phyloP scores from a whole-genome alignment of 2,113 vertebrate species.

The Emydocephalus ijimae region DNA sequence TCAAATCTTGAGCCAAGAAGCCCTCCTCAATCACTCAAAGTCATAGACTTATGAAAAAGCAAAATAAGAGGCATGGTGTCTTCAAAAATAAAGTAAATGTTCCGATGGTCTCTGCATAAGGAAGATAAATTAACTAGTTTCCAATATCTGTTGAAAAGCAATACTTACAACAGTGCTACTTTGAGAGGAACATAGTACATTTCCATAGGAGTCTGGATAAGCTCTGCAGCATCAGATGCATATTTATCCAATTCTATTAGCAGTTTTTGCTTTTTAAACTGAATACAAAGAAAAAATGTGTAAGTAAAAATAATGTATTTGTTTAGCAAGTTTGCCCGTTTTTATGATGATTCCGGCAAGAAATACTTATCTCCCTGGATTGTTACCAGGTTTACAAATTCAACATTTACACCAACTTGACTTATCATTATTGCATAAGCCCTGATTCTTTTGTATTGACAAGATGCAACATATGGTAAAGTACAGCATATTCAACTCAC shows the following conservation, averaged over 20 bases:
- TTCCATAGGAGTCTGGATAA: conserved; percentile 87
- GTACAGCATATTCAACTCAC: not conserved
- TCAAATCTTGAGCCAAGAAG: not conserved
- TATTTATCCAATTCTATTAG: conserved; percentile 88
- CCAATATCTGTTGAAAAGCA: not conserved
- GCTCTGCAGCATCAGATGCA: conserved; percentile 85
- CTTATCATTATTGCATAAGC: not conserved
- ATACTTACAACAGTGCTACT: conserved; percentile 94
- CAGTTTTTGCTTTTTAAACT: conserved; percentile 96
- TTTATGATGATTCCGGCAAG: not conserved
- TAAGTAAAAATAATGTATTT: not conserved
- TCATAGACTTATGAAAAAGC: not conserved
- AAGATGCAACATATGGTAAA: not conserved
- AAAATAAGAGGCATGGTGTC: not conserved
- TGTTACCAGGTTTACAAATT: not conserved
- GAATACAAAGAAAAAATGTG: conserved; percentile 38
- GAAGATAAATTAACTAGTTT: not conserved
- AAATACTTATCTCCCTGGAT: not conserved
- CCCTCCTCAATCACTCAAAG: not conserved
- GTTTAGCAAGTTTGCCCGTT: not conserved
- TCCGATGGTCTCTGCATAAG: not conserved
- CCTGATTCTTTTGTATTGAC: not conserved
- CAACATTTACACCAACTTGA: not conserved
- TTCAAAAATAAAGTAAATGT: not conserved
- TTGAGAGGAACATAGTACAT: conserved; percentile 95